Evolutionary conservation across 35 echinoderm and acorn worm species (phyloP).

Genomic region (Apostichopus japonicus): DNA sequence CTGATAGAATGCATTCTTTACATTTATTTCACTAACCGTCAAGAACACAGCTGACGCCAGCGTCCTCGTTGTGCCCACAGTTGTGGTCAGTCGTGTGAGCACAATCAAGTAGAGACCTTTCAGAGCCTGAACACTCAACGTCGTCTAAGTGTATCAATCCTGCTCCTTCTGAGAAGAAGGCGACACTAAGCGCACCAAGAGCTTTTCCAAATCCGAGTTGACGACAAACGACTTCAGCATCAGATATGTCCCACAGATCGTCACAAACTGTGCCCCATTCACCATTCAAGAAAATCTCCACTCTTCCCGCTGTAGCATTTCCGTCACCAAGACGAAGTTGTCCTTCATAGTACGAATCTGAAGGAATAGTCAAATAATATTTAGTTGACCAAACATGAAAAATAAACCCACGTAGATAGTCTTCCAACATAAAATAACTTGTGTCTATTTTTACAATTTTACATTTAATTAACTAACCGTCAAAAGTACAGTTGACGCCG

Average conservation of each 20-base stretch:
- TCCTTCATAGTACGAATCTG: neutral
- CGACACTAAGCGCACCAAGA: neutral
- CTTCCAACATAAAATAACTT: too few species aligned
- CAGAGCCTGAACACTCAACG: conserved; percentile 17
- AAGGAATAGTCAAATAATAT: neutral
- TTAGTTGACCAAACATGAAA: neutral
- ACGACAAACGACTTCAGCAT: conserved; percentile 59
- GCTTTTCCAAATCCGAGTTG: conserved; percentile 49
- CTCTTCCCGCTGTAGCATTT: conserved; percentile 40
- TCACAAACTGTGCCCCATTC: conserved; percentile 64
- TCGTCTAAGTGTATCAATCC: conserved; percentile 56
- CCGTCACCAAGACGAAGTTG: conserved; percentile 50
- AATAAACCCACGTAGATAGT: too few species aligned
- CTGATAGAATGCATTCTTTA: too few species aligned
- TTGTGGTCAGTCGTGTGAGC: conserved; percentile 1
- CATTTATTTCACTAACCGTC: too few species aligned
- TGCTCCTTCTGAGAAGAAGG: neutral
- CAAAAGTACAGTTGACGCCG: too few species aligned
- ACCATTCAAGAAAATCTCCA: conserved; percentile 50
- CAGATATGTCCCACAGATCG: conserved; percentile 44
- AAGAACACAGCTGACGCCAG: conserved; percentile 31
- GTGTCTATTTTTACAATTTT: too few species aligned
- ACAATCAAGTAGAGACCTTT: conserved; percentile 39
- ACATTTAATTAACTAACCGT: too few species aligned
- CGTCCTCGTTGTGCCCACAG: conserved; percentile 61